Percentiles rank a stretch among this genome's conserved stretches.
Conservation (phyloP, 2,113 vertebrate species). For the Pangasianodon gigas region DNA sequence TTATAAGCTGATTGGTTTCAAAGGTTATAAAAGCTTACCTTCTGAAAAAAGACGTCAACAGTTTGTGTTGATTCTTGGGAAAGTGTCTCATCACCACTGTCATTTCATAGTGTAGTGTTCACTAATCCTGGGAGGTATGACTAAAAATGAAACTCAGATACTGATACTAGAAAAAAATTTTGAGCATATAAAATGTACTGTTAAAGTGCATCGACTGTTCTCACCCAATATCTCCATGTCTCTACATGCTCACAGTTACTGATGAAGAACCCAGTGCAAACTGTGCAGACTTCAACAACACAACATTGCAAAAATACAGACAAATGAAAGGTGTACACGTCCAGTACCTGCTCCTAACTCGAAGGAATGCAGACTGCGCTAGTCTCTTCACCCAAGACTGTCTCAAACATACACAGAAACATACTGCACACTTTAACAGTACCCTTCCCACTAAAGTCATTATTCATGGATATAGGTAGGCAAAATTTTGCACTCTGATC, state of each 20-base stretch:
- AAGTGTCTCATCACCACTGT: not conserved
- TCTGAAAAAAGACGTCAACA: not conserved
- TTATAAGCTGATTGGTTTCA: not conserved
- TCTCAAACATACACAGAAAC: slow-evolving; percentile 59
- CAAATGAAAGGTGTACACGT: slow-evolving; percentile 70
- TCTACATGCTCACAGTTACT: slow-evolving; percentile 45
- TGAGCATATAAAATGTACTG: not conserved
- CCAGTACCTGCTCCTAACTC: slow-evolving; percentile 84
- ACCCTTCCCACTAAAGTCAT: slow-evolving; percentile 84
- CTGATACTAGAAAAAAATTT: not conserved
- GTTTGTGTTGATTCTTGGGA: not conserved
- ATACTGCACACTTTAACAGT: slow-evolving; percentile 76
- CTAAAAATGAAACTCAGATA: not conserved
- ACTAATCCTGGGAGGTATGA: not conserved
- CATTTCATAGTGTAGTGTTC: not conserved
- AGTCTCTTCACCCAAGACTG: slow-evolving; percentile 68
- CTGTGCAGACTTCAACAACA: slow-evolving; percentile 71
- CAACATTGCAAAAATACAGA: slow-evolving; percentile 64
- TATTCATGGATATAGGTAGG: slow-evolving; percentile 94
- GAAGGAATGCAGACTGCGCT: slow-evolving; percentile 74
- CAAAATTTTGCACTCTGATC: not conserved
- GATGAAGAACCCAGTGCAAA: slow-evolving; percentile 6
- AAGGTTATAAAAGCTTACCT: not conserved
- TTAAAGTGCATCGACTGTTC: not conserved
- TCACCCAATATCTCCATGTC: not conserved